phyloP scores from a whole-genome alignment of 2,113 vertebrate species.

The Cyanistes caeruleus region DNA sequence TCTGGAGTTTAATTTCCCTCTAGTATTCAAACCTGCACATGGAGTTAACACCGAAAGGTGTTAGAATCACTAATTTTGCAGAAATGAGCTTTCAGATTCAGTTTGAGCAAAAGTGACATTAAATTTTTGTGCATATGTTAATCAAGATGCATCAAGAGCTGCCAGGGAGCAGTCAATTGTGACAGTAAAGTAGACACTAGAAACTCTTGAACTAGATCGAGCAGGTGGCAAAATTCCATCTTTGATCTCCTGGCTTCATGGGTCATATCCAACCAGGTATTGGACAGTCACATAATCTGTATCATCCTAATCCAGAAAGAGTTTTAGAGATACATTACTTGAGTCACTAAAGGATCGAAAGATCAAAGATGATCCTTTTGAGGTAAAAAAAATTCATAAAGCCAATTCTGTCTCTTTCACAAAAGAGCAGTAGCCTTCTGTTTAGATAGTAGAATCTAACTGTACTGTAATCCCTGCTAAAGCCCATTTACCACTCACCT shows the following conservation, averaged over 20 bases:
- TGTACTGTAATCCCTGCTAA: not conserved
- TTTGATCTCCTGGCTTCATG: not conserved
- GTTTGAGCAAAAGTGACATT: not conserved
- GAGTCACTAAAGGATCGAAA: not conserved
- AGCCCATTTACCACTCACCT: not conserved
- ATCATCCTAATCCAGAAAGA: not conserved
- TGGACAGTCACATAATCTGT: not conserved
- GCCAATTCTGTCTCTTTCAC: fast-evolving
- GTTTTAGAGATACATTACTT: not conserved
- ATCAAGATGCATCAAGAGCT: not conserved
- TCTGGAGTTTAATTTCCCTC: not conserved
- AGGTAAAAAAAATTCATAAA: not conserved
- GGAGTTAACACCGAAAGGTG: not conserved
- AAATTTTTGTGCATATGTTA: not conserved
- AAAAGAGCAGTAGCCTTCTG: not conserved
- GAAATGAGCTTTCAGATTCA: not conserved
- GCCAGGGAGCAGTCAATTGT: not conserved
- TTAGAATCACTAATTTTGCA: not conserved
- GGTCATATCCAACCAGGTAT: not conserved
- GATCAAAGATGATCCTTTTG: not conserved
- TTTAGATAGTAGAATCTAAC: not conserved
- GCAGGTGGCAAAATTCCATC: fast-evolving
- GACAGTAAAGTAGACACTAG: not conserved
- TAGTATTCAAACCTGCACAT: not conserved
- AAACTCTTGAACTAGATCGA: not conserved